Evolutionary conservation across 2,888 invertebrate species (phyloP), one percentile per base, ranked within the genome.

Genomic region (Lepidonotus clava): DNA sequence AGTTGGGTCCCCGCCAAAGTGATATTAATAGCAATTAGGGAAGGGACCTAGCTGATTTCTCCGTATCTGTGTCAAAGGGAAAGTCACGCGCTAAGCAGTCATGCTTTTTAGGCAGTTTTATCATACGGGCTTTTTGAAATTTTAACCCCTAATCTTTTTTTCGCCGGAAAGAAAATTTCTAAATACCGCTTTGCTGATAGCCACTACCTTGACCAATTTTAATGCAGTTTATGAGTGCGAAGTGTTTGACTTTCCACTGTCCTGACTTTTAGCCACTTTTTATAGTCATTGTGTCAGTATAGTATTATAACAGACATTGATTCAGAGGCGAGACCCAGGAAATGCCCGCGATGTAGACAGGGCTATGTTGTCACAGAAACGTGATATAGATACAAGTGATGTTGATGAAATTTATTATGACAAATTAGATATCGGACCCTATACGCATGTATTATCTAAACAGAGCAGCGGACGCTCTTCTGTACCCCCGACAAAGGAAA

Each of bases 201-300:
- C 61, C 8, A 61, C 28, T 24, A 24, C 61, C 61, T 61, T 28
- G 24, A 61, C 24, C 21, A 53, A 61, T 14, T 24, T n/a, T 61
- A 28, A 61, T 28, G 8, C n/a, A 28, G 28, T 5, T 32, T 61
- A 32, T 61, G 61, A 28, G 24, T 28, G 61, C 61, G 24, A 28
- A 32, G 61, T 61, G 61, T 32, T 61, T 61, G 61, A 61, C 61
- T 61, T 61, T 24, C 56, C 61, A 61, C 28, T 53, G 2, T 61
- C 14, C 61, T n/a, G n/a, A n/a, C n/a, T n/a, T n/a, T 61, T 61
- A 61, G 61, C 61, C 61, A 61, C 2, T 2, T 28, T 61, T 61
- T 61, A 61, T 61, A 61, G 61, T 28, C 21, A 24, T 24, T 28
- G 28, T 61, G 61, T 61, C 61, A 61, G 28, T 28, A 24, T 28